Evolutionary conservation across 2,888 invertebrate genomes (phyloP), one percentile per base, ranked within the genome.

Genomic region (Leptopilina myrica): DNA sequence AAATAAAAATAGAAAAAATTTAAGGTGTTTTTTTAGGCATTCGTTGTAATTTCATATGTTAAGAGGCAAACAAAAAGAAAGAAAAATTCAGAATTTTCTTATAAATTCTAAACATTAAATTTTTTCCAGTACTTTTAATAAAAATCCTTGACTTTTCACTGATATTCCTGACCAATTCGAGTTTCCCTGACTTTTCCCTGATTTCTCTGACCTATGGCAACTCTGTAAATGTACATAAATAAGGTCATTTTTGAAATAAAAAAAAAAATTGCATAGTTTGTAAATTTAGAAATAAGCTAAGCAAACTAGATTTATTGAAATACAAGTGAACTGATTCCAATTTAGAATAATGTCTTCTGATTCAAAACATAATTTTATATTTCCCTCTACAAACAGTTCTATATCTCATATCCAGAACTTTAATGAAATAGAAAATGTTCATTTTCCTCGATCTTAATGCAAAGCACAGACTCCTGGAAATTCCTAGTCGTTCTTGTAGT

Each of bases 371-470:
- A 53, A 69, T 69, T 69, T 33, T 26, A 14, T 14, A 26, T 69
- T 69, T 53, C 12, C 20, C 7, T 5, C 11, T 49, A 49, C 11
- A 49, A 11, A 49, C 11, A 49, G 49, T 11, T 49, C 46, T 49
- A 46, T 20, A 69, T 69, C 49, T 49, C 53, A 14, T 69, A 49
- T 67, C 15, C 12, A 67, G 49, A 64, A 64, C 20, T 67, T 67
- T 49, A 49, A 67, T 69, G 49, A 69, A 69, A 53, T 53, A 14
- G 69, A 69, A 53, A 53, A 69, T 69, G 20, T 69, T 14, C 53
- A 73, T 40, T 73, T 73, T 33, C 33, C 33, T 73, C 11, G 33
- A 56, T 73, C 53, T 56, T 73, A 40, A 73, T 73, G 73, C 73
- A 56, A n/a, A 56, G 73, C 73, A 73, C 53, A 53, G 69, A 33